Conservation (phyloP, 1,140 invertebrate species). For the Anastrepha obliqua region DNA sequence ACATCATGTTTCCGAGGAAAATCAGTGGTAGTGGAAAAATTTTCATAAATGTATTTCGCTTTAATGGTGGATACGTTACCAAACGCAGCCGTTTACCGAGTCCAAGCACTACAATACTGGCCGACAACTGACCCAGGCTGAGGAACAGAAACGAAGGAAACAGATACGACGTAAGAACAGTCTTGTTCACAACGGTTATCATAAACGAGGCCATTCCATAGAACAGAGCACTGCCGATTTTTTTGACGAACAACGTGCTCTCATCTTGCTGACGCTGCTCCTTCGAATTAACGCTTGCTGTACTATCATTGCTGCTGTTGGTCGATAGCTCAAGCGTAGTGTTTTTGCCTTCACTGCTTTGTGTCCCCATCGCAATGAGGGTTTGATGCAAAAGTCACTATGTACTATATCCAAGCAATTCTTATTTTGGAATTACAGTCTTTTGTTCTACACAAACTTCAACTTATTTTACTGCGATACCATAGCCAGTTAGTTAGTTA, state of each 20-base stretch:
- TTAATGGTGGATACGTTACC: constrained; percentile 86
- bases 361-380: neutral
- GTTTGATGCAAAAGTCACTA: neutral
- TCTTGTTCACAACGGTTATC: constrained; percentile 97
- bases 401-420: neutral
- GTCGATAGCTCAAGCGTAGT: constrained; percentile 41
- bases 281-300: constrained; percentile 52
- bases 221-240: constrained; percentile 70
- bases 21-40: constrained; percentile 96
- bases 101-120: constrained; percentile 90
- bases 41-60: constrained; percentile 80
- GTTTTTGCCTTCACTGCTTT: constrained; percentile 18
- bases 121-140: constrained; percentile 93
- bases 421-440: neutral
- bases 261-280: constrained; percentile 59
- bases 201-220: constrained; percentile 92
- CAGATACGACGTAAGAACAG: constrained; percentile 90
- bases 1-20: constrained; percentile 96
- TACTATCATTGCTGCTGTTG: constrained; percentile 56
- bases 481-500: neutral
- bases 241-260: constrained; percentile 67
- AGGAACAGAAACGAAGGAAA: constrained; percentile 95
- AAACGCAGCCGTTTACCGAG: constrained; percentile 82
- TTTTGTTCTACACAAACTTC: neutral
- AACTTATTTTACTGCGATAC: neutral